These are phyloP conservation scores for Bellardia bayeri DNA, from an alignment of 2,888 invertebrate species.

Conservation along the genomic window DNA sequence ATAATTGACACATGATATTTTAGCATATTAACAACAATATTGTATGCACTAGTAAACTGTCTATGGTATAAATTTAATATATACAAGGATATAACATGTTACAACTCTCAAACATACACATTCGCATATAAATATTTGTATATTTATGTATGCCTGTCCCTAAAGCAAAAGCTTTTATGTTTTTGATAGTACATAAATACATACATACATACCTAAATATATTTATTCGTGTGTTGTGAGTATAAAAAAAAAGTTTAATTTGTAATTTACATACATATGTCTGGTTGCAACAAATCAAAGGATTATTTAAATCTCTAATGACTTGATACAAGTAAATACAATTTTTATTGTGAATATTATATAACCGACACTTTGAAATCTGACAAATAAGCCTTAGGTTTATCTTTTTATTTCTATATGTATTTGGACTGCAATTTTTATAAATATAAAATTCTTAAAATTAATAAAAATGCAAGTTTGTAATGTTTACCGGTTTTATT, in stretches of 20 bases:
- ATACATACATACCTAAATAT: too few species aligned
- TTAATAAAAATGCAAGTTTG: too few species aligned
- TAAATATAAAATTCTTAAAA: neutral
- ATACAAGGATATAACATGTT: constrained; percentile 4
- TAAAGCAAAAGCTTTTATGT: neutral
- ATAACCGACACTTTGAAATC: constrained; percentile 12
- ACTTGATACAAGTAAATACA: constrained; percentile 21
- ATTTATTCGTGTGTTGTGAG: neutral
- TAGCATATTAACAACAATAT: constrained; percentile 49
- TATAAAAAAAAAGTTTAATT: neutral
- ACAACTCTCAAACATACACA: neutral
- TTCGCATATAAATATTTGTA: neutral
- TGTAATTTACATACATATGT: constrained; percentile 39
- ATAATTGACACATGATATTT: constrained; percentile 62
- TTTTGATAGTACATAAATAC: neutral
- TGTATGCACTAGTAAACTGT: constrained; percentile 13
- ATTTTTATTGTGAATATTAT: neutral
- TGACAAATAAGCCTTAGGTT: neutral
- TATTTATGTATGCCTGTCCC: neutral
- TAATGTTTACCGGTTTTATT: neutral
- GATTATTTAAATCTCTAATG: constrained; percentile 60
- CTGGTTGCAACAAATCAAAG: constrained; percentile 59
- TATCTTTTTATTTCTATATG: too few species aligned
- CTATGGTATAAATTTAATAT: neutral
- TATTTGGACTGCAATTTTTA: neutral